A percentile compares a stretch with the other conserved stretches of the same genome.
Conservation (phyloP, 2,113 vertebrate genomes). For the Chaetops frenatus region DNA sequence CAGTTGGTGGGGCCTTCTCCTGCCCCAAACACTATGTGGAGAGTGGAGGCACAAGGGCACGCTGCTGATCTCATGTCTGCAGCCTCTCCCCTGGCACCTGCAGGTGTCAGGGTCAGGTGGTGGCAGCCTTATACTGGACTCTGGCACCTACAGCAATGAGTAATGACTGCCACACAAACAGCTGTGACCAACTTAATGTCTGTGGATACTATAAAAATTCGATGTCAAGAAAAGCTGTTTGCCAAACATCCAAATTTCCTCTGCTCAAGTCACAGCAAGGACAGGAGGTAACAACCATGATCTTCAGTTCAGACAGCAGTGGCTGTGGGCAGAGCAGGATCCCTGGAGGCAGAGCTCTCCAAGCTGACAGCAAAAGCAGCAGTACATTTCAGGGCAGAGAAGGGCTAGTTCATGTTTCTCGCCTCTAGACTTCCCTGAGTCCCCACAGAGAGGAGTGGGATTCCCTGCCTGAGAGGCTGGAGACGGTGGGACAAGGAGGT, state of each 20-base stretch:
- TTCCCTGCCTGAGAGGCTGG: background rate
- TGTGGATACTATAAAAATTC: background rate
- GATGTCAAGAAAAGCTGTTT: background rate
- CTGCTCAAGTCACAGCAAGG: background rate
- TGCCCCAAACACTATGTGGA: background rate
- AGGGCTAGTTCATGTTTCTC: background rate
- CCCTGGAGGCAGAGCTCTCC: background rate
- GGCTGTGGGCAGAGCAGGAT: background rate
- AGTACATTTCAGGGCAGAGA: background rate
- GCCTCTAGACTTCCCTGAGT: background rate
- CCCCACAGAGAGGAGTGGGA: background rate
- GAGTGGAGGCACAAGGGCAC: rapidly evolving
- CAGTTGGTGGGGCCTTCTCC: background rate
- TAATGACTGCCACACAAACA: background rate
- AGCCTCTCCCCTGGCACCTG: background rate
- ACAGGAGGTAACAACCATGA: background rate
- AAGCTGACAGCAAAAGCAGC: background rate
- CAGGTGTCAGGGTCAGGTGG: rapidly evolving
- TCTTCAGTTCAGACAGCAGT: background rate
- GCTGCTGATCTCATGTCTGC: background rate
- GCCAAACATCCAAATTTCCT: background rate
- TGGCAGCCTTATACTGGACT: background rate
- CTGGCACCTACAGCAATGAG: background rate
- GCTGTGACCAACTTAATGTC: background rate
- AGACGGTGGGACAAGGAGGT: background rate